Conservation (phyloP, 2,797 vertebrate genomes). For the Oceanodroma leucorhoa region DNA sequence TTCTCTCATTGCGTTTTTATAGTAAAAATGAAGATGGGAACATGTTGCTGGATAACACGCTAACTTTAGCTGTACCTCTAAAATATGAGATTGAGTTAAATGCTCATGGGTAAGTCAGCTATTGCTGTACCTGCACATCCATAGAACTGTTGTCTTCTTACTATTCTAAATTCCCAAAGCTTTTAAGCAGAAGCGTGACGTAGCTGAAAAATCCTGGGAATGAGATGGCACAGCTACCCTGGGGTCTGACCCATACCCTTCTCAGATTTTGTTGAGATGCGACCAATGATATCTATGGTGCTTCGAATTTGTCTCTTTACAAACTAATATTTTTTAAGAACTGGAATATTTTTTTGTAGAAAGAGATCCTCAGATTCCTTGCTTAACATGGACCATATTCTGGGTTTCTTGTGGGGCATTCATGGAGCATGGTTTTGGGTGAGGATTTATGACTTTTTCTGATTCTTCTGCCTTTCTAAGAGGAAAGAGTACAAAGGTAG, state of each 20-base stretch:
- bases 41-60: conserved; percentile 76
- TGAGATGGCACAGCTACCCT: background rate
- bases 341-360: background rate
- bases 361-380: background rate
- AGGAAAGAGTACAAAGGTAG: background rate
- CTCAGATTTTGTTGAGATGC: background rate
- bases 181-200: background rate
- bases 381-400: background rate
- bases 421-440: background rate
- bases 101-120: conserved; percentile 84
- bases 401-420: background rate
- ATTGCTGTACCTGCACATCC: background rate
- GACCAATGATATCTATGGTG: background rate
- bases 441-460: background rate
- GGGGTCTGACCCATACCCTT: background rate
- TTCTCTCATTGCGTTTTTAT: conserved; percentile 12
- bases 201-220: background rate
- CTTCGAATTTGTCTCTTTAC: background rate
- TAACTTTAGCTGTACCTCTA: conserved; percentile 79
- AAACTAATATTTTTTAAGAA: background rate
- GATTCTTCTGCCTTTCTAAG: background rate
- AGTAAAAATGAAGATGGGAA: conserved; percentile 85
- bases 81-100: conserved; percentile 85
- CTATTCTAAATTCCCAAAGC: background rate
- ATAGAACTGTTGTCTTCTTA: background rate